Conservation (phyloP, 1,140 invertebrate genomes). For the Planococcus citri region DNA sequence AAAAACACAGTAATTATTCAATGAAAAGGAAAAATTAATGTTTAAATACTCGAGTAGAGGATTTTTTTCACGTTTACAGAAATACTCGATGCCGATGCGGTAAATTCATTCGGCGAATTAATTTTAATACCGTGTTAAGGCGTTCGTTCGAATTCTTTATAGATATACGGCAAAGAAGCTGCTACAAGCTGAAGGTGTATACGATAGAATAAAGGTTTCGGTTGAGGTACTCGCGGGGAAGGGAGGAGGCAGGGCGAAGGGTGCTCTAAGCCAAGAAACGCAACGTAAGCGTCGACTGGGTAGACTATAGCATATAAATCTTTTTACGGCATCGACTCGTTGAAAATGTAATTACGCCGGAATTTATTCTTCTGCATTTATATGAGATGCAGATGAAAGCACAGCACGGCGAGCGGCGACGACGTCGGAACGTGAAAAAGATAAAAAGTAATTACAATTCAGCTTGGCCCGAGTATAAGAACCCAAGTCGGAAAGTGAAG, state of each 20-base stretch:
- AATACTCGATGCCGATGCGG: background rate
- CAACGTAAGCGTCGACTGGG: background rate
- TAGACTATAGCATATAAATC: background rate
- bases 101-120: background rate
- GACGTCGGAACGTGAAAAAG: background rate
- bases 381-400: too few relatives aligned
- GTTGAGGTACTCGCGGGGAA: too few relatives aligned
- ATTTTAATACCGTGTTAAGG: background rate
- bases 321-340: conserved; percentile 10
- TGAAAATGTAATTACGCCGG: conserved; percentile 19
- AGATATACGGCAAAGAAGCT: too few relatives aligned
- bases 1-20: background rate
- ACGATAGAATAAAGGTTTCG: too few relatives aligned
- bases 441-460: conserved; percentile 18
- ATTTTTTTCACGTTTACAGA: conserved; percentile 1
- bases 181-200: too few relatives aligned
- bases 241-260: background rate
- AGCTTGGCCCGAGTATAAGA: background rate
- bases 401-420: background rate
- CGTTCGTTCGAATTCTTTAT: background rate
- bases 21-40: conserved; percentile 11
- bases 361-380: background rate
- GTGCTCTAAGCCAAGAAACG: background rate
- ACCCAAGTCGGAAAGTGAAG: too few relatives aligned
- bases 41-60: background rate